These are phyloP conservation scores for Limnodromus scolopaceus DNA, from an alignment of 2,797 vertebrate genomes.

Conservation along the genomic window DNA sequence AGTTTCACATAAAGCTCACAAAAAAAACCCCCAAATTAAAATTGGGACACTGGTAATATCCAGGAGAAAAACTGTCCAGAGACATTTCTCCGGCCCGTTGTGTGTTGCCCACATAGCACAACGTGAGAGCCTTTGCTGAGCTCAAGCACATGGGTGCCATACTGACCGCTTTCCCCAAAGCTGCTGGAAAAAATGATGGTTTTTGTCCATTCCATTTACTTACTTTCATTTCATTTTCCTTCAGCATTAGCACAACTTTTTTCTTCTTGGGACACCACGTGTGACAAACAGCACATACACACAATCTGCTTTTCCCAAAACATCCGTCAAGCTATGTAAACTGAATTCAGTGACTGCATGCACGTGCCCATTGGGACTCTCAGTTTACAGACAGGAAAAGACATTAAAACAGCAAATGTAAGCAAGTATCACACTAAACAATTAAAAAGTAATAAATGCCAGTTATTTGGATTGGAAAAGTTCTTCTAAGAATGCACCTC, in stretches of 20 bases:
- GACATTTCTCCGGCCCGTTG: background rate
- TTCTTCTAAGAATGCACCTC: slow-evolving; percentile 25
- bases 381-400: slow-evolving; percentile 46
- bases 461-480: slow-evolving; percentile 38
- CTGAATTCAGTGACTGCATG: background rate
- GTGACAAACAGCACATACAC: slow-evolving; percentile 1
- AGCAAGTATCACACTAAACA: slow-evolving; percentile 27
- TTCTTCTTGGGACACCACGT: background rate
- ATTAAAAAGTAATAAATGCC: slow-evolving; percentile 52
- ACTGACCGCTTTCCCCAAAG: background rate
- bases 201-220: background rate
- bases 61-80: background rate
- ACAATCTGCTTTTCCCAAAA: slow-evolving; percentile 4
- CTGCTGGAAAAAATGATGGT: background rate
- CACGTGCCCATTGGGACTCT: background rate
- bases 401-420: slow-evolving; percentile 46
- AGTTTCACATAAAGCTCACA: background rate
- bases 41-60: background rate
- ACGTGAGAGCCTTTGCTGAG: background rate
- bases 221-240: background rate
- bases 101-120: background rate
- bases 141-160: background rate
- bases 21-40: background rate
- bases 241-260: background rate
- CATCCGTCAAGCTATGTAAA: background rate